Conservation (phyloP, 2,113 vertebrate species). For the Accipiter cooperii region DNA sequence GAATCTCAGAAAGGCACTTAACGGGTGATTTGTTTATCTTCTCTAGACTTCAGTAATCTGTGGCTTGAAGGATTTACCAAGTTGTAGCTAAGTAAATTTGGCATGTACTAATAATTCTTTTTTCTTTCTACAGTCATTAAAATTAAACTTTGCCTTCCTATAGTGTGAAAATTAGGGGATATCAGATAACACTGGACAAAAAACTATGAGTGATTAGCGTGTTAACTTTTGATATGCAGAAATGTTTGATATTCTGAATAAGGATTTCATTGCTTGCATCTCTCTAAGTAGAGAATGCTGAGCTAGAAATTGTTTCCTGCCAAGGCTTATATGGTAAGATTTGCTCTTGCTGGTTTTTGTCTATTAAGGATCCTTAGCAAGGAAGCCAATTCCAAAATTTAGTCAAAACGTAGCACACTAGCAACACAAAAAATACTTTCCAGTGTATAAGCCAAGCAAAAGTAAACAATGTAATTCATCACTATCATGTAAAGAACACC, state of each 20-base stretch:
- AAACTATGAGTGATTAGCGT: not conserved
- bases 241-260: not conserved
- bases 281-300: not conserved
- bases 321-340: not conserved
- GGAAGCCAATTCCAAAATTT: not conserved
- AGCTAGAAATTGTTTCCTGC: not conserved
- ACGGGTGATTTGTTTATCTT: not conserved
- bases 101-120: not conserved
- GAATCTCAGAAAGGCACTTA: not conserved
- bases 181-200: not conserved
- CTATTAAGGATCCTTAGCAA: not conserved
- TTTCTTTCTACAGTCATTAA: not conserved
- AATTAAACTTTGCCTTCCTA: not conserved
- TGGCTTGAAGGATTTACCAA: not conserved
- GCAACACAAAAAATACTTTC: not conserved
- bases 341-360: not conserved
- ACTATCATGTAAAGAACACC: not conserved
- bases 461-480: not conserved
- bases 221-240: not conserved
- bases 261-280: not conserved
- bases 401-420: not conserved
- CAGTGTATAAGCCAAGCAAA: not conserved
- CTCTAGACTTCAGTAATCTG: not conserved
- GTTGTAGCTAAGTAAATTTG: not conserved
- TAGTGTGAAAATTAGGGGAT: not conserved